Evolutionary conservation across 1,140 invertebrate species (phyloP), one percentile per base, ranked within the genome.

Genomic region (Rhagoletis zephyria): DNA sequence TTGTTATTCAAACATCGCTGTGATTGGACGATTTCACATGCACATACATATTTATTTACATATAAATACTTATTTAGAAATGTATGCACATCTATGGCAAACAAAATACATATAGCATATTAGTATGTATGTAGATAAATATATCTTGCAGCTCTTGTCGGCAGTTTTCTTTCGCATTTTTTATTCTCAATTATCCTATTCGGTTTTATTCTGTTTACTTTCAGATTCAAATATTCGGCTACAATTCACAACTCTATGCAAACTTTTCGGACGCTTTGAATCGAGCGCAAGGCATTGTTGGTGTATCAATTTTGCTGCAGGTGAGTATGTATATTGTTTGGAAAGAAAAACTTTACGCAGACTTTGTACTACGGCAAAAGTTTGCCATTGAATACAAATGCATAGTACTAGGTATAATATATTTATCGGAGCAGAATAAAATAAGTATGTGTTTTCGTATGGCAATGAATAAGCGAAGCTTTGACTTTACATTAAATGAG

Each of bases 191-290:
- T 30, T 74, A 2, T 67, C 14, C 3, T 87, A 86, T 61, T 81
- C 30, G 87, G 86, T 90, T 91, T 85, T 89, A 90, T 92, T 94
- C 94, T 81, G 12, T 92, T 95, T 95, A 87, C 60, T 89, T 89
- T 7, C 95, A 98, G 97, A 96, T 98, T 91, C 97, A 98, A 95
- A 97, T 98, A 94, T 97, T 97, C 93, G 97, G 97, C 90, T 98
- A 97, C 95, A 98, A 98, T 94, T 97, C 97, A 87, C 97, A 98
- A 93, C 94, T 98, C 86, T 98, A 98, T 94, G 95, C 96, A 90
- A 98, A 98, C 94, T 97, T 97, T 94, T 96, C 97, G 63, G 97
- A 98, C 93, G 97, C 97, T 86, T 94, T 97, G 88, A 96, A 97
- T 92, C 95, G 96, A 93, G 96, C 97, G 87, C 97, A 98, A 93